A percentile compares a stretch with the other conserved stretches of the same genome.
Evolutionary conservation across 37 sponge, comb jelly and placozoan species (phyloP).

Genomic region (Axinella damicornis): DNA sequence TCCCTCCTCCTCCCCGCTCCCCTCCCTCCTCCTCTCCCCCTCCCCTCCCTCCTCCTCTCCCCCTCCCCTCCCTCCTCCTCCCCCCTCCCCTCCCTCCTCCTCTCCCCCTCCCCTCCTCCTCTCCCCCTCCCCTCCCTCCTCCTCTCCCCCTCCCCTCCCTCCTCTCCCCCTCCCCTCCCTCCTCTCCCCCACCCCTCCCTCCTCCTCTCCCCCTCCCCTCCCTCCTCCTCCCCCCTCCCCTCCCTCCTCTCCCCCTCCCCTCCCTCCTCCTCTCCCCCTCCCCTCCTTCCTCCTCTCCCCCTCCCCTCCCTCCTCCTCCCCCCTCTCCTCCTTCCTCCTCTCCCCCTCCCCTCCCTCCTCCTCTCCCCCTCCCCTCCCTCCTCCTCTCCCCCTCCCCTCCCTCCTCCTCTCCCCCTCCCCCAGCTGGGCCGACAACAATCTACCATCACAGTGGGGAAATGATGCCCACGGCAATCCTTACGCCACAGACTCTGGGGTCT

Average conservation of each 20-base stretch:
- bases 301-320: neutral
- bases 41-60: neutral
- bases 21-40: neutral
- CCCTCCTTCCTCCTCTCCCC: neutral
- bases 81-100: conserved; percentile 3
- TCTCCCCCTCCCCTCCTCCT: neutral
- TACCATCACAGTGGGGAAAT: neutral
- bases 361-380: too few relatives aligned
- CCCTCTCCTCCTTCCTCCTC: neutral
- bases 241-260: neutral
- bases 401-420: too few relatives aligned
- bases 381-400: too few relatives aligned
- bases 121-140: conserved; percentile 7
- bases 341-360: too few relatives aligned
- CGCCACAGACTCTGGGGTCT: neutral
- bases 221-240: neutral
- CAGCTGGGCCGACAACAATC: conserved; percentile 8
- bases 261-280: too few relatives aligned
- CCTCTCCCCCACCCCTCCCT: conserved; percentile 18
- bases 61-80: neutral
- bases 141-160: conserved; percentile 9
- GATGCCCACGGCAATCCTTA: neutral
- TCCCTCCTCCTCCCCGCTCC: too few relatives aligned
- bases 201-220: conserved; percentile 8
- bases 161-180: neutral